These are phyloP conservation scores for Lipotes vexillifer DNA, from an alignment of 2,113 vertebrate species.

Conservation along the genomic window DNA sequence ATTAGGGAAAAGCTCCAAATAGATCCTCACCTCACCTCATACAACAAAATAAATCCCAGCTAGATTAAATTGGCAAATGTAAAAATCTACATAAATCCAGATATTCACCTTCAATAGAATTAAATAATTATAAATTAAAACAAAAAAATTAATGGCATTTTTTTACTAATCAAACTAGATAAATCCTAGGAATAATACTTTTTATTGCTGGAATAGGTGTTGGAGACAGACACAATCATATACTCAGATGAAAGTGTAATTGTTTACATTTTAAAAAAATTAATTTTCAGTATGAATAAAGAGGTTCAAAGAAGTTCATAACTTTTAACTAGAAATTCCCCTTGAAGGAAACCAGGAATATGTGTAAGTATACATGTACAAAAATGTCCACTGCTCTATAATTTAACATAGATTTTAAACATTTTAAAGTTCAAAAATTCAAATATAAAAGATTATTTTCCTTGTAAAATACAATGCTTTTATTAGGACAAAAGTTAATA, in stretches of 20 bases:
- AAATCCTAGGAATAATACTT: neutral
- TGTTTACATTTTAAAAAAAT: neutral
- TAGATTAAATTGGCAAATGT: neutral
- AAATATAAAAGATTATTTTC: neutral
- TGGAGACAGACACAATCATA: neutral
- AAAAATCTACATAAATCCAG: neutral
- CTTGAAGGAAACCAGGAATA: neutral
- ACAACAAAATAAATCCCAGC: neutral
- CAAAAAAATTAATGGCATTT: neutral
- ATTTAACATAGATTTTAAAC: neutral
- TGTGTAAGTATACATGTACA: neutral
- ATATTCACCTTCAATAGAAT: neutral
- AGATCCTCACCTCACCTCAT: neutral
- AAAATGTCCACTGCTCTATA: neutral
- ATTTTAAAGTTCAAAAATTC: neutral
- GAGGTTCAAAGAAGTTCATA: neutral
- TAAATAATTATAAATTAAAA: neutral
- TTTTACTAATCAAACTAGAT: neutral
- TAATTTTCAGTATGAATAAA: neutral
- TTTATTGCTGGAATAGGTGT: neutral
- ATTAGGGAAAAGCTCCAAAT: neutral
- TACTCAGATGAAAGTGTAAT: neutral
- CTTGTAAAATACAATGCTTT: neutral
- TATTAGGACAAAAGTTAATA: neutral
- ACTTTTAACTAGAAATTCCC: neutral